Evolutionary conservation across 2,888 invertebrate genomes (phyloP).

Genomic region (Ceraclea dissimilis): DNA sequence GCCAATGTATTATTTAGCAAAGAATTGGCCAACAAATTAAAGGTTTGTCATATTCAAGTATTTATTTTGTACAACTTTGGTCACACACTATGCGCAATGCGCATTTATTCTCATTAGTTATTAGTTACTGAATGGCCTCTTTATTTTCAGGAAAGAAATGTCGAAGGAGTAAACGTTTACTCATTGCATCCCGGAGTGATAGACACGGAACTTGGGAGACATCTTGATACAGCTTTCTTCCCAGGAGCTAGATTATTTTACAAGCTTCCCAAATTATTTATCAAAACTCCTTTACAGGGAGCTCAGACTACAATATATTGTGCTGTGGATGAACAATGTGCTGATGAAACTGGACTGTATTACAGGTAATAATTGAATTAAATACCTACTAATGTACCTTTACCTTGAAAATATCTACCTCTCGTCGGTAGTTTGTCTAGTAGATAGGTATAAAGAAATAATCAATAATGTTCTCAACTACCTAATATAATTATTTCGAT

Average conservation of each 20-base stretch:
- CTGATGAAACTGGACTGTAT: slow-evolving; percentile 49
- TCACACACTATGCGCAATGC: no score
- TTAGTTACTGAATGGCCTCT: no score
- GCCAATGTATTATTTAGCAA: slow-evolving; percentile 34
- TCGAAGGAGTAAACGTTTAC: slow-evolving; percentile 49
- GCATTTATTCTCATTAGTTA: no score
- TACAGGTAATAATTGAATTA: slow-evolving; percentile 44
- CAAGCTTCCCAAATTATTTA: slow-evolving; percentile 36
- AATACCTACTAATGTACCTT: slow-evolving; percentile 10
- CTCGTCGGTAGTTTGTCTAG: no score
- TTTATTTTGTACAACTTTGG: neutral
- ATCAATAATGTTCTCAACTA: no score
- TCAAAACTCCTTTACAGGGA: slow-evolving; percentile 56
- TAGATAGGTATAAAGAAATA: no score
- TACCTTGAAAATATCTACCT: slow-evolving; percentile 7
- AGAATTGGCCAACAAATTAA: slow-evolving; percentile 31
- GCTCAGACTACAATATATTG: slow-evolving; percentile 70
- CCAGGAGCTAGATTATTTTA: slow-evolving; percentile 34
- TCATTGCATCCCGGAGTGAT: slow-evolving; percentile 59
- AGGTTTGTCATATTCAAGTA: slow-evolving; percentile 29
- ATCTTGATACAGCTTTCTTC: slow-evolving; percentile 39
- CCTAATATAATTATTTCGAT: no score
- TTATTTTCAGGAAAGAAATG: slow-evolving; percentile 25
- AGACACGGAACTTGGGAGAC: slow-evolving; percentile 55
- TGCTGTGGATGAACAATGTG: slow-evolving; percentile 54